Evolutionary conservation across 2,113 vertebrate genomes (phyloP), one percentile per base, ranked within the genome.

Genomic region (Carlito syrichta): DNA sequence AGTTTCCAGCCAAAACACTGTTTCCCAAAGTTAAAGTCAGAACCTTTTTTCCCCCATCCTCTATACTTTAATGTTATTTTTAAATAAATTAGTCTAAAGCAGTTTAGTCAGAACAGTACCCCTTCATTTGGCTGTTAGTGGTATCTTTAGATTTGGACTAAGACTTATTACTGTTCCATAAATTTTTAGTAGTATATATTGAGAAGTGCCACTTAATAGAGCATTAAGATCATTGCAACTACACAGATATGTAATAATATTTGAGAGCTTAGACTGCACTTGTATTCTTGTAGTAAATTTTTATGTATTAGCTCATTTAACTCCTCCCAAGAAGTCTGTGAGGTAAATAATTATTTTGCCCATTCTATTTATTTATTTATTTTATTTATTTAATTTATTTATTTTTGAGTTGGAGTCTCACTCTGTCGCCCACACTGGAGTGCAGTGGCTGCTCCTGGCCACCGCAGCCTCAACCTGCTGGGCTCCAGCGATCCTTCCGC

Each of bases 231-330:
- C 54, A 50, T 68, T 93, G n/a, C 20, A 90, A 69, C 22, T 86
- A 93, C 89, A 73, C 32, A 95, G 86, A n/a, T 43, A 78, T 40
- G 25, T n/a, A 88, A 20, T 95, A 94, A 48, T 89, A 87, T 32
- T 95, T n/a, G 50, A 97, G 93, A 89, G 22, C 38, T 96, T 86
- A 91, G 11, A 73, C 54, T 32, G n/a, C 89, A 81, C 79, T 12
- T 96, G 58, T 45, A 69, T 90, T 94, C 74, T 83, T 94, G 43
- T 38, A 54, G 32, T 82, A 88, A 66, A 25, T 88, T 52, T 54
- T 17, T 77, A 63, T 62, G 32, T n/a, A 78, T 95, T 94, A 69
- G 45, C 58, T 86, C 40, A 68, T 82, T 66, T 96, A 86, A 87
- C 56, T 88, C 35, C 66, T n/a, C 48, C 48, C 90, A 78, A 86